Evolutionary conservation across 2,797 vertebrate species (phyloP).

Genomic region (Pseudochirops corinnae): DNA sequence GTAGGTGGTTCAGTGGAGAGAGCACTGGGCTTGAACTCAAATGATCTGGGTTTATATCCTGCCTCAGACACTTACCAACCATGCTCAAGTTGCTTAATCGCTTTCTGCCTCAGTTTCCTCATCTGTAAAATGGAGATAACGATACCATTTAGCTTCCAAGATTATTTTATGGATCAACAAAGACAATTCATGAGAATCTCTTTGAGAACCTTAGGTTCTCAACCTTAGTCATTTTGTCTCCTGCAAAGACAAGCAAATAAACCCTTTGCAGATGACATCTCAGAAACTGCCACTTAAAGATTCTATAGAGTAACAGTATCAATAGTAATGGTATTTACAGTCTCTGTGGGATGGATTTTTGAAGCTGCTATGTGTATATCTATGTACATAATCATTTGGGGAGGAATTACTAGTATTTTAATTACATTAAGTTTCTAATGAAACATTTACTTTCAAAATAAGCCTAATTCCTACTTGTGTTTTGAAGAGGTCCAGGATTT

Average conservation of each 20-base stretch:
- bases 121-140: neutral
- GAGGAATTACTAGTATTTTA: neutral
- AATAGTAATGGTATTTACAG: neutral
- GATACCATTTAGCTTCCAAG: neutral
- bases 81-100: neutral
- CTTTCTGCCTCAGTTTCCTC: neutral
- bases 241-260: neutral
- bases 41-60: neutral
- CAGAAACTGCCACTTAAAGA: neutral
- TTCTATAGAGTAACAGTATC: neutral
- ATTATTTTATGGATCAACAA: neutral
- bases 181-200: neutral
- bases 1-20: neutral
- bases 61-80: neutral
- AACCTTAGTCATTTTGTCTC: neutral
- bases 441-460: neutral
- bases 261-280: neutral
- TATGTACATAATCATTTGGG: neutral
- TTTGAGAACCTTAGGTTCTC: neutral
- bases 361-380: neutral
- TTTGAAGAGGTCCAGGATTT: neutral
- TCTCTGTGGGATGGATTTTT: neutral
- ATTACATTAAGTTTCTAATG: neutral
- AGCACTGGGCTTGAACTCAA: neutral
- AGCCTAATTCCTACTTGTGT: neutral